Evolutionary conservation across 2,797 vertebrate genomes (phyloP).

Genomic region (Coluber constrictor): DNA sequence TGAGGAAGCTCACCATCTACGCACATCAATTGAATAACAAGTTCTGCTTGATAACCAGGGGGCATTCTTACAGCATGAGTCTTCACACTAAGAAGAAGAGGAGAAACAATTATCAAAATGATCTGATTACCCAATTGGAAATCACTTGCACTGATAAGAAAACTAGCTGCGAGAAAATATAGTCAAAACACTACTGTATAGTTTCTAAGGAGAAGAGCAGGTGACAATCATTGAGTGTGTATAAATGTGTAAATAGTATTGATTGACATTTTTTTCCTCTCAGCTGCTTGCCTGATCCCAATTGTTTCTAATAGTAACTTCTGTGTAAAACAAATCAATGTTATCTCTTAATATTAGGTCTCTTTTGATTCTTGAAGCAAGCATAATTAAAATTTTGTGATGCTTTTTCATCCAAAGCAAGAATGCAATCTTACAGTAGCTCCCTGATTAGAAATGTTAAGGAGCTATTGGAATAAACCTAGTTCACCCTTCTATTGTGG

Average conservation of each 20-base stretch:
- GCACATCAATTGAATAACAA: conserved; percentile 92
- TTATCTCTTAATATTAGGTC: background rate
- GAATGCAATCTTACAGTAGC: background rate
- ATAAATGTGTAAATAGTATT: background rate
- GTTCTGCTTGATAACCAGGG: conserved; percentile 92
- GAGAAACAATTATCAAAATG: conserved; percentile 27
- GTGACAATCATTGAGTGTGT: background rate
- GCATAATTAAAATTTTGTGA: background rate
- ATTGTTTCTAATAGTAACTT: background rate
- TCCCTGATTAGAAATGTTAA: background rate
- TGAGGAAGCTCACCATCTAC: conserved; percentile 94
- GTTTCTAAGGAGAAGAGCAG: background rate
- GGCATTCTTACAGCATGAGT: conserved; percentile 84
- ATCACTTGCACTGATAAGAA: background rate
- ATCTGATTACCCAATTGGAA: background rate
- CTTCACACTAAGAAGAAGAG: conserved; percentile 81
- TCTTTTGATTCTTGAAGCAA: background rate
- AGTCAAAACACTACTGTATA: background rate
- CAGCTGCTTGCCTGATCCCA: background rate
- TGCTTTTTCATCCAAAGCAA: background rate
- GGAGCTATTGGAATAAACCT: background rate
- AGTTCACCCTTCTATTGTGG: background rate
- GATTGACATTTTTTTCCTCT: background rate
- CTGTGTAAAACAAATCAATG: background rate
- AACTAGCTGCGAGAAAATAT: background rate